Conservation (phyloP, 2,113 vertebrate genomes). For the Barbus barbus region DNA sequence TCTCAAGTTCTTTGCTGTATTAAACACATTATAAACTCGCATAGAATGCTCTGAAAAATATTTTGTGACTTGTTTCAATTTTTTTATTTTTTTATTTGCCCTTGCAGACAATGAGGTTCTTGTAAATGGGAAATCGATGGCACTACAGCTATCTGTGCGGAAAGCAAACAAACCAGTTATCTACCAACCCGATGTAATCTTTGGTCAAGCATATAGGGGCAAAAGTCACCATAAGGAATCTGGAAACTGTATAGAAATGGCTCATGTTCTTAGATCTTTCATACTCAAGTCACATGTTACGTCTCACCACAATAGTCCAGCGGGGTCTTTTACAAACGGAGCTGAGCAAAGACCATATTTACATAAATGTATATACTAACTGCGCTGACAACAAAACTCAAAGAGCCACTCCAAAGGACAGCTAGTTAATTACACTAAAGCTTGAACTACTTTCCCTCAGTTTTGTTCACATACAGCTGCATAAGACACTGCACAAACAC, state of each 20-base stretch:
- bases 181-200: conserved; percentile 68
- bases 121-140: conserved; percentile 53
- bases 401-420: conserved; percentile 37
- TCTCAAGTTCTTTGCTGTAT: conserved; percentile 46
- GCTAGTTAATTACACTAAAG: background rate
- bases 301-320: background rate
- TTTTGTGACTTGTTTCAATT: conserved; percentile 25
- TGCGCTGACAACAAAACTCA: conserved; percentile 11
- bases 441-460: conserved; percentile 23
- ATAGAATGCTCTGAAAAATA: conserved; percentile 53
- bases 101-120: conserved; percentile 60
- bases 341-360: conserved; percentile 23
- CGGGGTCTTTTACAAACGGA: conserved; percentile 23
- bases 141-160: conserved; percentile 58
- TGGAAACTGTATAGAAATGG: conserved; percentile 49
- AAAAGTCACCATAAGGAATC: conserved; percentile 60
- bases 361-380: background rate
- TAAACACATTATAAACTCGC: conserved; percentile 49
- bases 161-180: conserved; percentile 67
- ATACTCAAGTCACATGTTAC: conserved; percentile 58
- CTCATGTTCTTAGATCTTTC: conserved; percentile 60
- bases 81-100: conserved; percentile 55
- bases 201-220: conserved; percentile 72
- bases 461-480: conserved; percentile 1
- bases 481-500: background rate